Conservation (phyloP, 2,888 invertebrate genomes). For the Sphaeridia pumilis region DNA sequence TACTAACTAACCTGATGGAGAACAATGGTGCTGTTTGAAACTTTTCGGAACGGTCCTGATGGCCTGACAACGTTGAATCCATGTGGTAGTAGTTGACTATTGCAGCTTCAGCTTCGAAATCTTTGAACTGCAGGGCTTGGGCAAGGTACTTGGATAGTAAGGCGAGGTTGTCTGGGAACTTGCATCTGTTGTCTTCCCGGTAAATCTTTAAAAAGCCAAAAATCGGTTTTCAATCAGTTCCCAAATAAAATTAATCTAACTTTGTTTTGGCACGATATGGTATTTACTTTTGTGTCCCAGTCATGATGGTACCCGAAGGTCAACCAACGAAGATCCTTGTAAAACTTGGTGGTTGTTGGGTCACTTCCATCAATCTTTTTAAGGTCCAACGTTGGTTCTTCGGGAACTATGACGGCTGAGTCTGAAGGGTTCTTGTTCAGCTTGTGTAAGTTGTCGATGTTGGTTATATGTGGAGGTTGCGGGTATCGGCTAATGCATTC, state of each 20-base stretch:
- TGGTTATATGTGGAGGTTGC: conserved; percentile 54
- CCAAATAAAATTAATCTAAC: too few species aligned
- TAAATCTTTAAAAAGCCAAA: conserved; percentile 50
- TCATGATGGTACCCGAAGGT: conserved; percentile 97
- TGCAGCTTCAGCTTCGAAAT: conserved; percentile 75
- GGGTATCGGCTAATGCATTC: conserved; percentile 67
- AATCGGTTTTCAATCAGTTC: too few species aligned
- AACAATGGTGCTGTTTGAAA: conserved; percentile 76
- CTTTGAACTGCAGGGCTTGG: conserved; percentile 45
- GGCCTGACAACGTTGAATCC: conserved; percentile 83
- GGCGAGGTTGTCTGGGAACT: conserved; percentile 62
- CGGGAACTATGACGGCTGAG: neutral
- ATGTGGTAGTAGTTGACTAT: conserved; percentile 93
- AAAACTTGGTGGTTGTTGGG: conserved; percentile 20
- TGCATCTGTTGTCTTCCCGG: conserved; percentile 51
- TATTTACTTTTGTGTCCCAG: conserved; percentile 80
- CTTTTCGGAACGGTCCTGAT: conserved; percentile 87
- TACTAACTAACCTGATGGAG: conserved; percentile 86
- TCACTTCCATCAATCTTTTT: neutral
- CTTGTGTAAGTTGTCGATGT: conserved; percentile 46
- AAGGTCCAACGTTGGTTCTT: neutral
- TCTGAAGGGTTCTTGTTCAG: too few species aligned
- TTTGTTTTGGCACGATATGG: neutral
- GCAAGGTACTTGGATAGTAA: conserved; percentile 55
- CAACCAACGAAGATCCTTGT: conserved; percentile 68